Evolutionary conservation across 2,888 invertebrate species (phyloP).

Genomic region (Ommatoiulus sabulosus): DNA sequence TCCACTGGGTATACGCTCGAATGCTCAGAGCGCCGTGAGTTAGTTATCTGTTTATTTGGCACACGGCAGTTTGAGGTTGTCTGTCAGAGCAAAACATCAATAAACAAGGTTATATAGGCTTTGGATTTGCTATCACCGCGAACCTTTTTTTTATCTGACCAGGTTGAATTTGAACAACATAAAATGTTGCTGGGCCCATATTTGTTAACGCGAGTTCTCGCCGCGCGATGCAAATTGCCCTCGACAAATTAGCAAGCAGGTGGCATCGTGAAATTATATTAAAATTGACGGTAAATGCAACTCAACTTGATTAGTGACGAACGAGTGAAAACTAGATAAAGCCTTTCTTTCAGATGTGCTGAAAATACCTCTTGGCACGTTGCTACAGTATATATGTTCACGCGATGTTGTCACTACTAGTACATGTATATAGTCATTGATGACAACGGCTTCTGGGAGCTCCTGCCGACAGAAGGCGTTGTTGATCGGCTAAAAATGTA

Average conservation of each 20-base stretch:
- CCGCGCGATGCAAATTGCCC: not conserved
- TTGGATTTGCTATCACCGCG: not conserved
- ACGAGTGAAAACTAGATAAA: not conserved
- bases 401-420: too few relatives aligned
- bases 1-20: not conserved
- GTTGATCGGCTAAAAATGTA: too few relatives aligned
- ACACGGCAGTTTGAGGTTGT: conserved; percentile 22
- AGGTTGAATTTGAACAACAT: not conserved
- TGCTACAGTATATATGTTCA: not conserved
- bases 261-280: not conserved
- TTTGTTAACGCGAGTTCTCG: not conserved
- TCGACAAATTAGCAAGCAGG: not conserved
- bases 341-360: not conserved
- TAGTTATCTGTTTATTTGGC: conserved; percentile 38
- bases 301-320: not conserved
- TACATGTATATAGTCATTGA: too few relatives aligned
- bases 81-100: conserved; percentile 21
- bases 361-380: too few relatives aligned
- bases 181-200: not conserved
- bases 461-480: too few relatives aligned
- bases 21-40: not conserved
- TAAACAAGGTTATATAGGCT: conserved; percentile 26
- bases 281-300: not conserved
- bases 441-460: too few relatives aligned
- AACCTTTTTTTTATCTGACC: not conserved